Evolutionary conservation across 1,140 invertebrate species (phyloP).

Genomic region (Pinna nobilis): DNA sequence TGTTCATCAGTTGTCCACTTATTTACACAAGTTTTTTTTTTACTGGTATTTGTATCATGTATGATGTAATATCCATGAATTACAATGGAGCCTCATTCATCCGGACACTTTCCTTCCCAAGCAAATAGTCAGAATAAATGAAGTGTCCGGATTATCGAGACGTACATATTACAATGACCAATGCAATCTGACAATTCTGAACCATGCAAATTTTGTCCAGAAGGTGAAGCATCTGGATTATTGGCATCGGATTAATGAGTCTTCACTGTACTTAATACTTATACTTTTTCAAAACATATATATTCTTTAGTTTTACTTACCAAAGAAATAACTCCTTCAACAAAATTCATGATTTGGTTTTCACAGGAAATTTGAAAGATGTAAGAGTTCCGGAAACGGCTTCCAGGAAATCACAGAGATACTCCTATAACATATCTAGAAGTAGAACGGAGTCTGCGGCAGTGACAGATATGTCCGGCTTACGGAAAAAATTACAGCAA

Average conservation of each 20-base stretch:
- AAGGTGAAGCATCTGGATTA: no score
- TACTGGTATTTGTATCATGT: background rate
- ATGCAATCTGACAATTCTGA: background rate
- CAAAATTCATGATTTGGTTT: no score
- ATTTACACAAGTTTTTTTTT: background rate
- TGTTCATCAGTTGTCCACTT: no score
- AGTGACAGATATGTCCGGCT: slow-evolving; percentile 8
- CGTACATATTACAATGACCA: no score
- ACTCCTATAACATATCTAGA: slow-evolving; percentile 6
- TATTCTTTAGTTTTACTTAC: background rate
- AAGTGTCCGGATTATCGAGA: no score
- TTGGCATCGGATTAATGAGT: no score
- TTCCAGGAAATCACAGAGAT: slow-evolving; percentile 4
- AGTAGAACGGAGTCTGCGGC: background rate
- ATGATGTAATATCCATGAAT: background rate
- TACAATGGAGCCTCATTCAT: no score
- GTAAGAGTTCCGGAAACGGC: background rate
- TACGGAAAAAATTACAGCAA: slow-evolving; percentile 15
- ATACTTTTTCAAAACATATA: background rate
- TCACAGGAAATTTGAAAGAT: slow-evolving; percentile 13
- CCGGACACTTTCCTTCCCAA: no score
- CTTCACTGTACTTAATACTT: background rate
- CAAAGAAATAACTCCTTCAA: no score
- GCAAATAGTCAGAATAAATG: no score
- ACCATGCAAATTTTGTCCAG: no score